These are phyloP conservation scores for Tortrix viridana DNA, from an alignment of 2,888 invertebrate genomes.

Conservation along the genomic window DNA sequence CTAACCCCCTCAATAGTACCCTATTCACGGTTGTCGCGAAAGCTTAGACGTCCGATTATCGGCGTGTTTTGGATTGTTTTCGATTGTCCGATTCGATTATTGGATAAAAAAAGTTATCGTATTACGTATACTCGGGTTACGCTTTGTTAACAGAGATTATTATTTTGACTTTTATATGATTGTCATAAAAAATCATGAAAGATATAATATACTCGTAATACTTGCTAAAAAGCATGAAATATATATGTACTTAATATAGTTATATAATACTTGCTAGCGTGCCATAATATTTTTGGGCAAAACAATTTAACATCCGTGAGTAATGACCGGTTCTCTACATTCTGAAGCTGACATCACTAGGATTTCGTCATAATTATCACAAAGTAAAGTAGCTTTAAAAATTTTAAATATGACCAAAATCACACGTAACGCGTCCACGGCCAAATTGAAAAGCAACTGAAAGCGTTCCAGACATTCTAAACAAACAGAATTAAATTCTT, in stretches of 20 bases:
- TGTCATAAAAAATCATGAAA: not conserved
- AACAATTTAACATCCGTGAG: constrained; percentile 21
- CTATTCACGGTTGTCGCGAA: constrained; percentile 64
- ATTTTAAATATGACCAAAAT: too few relatives aligned
- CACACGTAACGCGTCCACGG: too few relatives aligned
- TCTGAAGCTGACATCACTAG: not conserved
- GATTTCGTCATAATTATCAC: too few relatives aligned
- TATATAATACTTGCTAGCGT: too few relatives aligned
- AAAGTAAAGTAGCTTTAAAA: too few relatives aligned
- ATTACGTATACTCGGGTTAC: constrained; percentile 29
- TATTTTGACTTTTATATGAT: constrained; percentile 11
- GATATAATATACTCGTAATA: too few relatives aligned
- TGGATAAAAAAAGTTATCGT: constrained; percentile 32
- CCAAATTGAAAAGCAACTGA: too few relatives aligned
- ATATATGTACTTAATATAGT: too few relatives aligned
- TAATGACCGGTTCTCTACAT: constrained; percentile 13
- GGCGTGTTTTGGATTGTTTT: constrained; percentile 73
- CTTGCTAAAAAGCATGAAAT: too few relatives aligned
- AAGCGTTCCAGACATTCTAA: too few relatives aligned
- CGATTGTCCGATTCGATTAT: constrained; percentile 66
- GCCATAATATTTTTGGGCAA: too few relatives aligned
- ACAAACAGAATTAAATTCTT: too few relatives aligned
- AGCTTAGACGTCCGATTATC: constrained; percentile 73
- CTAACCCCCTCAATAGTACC: constrained; percentile 54
- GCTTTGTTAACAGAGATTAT: not conserved